Evolutionary conservation across 2,888 invertebrate genomes (phyloP), one percentile per base, ranked within the genome.

Genomic region (Dolichomitus sp.): DNA sequence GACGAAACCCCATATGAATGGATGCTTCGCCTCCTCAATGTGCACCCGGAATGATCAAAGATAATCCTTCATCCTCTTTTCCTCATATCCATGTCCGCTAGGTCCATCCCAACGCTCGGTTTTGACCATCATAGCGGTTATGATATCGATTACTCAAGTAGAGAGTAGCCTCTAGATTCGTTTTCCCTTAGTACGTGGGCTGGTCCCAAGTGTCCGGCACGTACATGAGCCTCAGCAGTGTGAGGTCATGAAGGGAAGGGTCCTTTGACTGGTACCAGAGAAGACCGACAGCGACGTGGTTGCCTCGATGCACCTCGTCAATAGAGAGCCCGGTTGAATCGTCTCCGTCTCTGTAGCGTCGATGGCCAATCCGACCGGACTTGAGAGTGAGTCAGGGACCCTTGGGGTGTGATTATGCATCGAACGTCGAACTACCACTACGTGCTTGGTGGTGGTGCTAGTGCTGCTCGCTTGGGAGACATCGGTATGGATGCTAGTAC

Each of bases 321-420:
- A 77, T 57, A 52, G 66, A 45, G 76, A 68, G 42, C 30, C 76
- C 45, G 57, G 48, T 59, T 66, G 59, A 27, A 66, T 59, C 68
- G 69, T 63, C 45, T 42, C 30, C 57, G 14, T 37, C 52, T 19
- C n/a, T 57, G 40, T 42, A 52, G 50, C 72, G 52, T 65, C 33
- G 30, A 61, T n/a, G 52, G 59, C 68, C 81, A 50, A 76, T 66
- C 57, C 65, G 11, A 14, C 33, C 33, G 23, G 63, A 65, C 57
- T 72, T 66, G 59, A 23, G 33, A 61, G 17, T 17, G 61, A 17
- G 57, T 61, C 11, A 57, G 59, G 66, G 65, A 54, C 76, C 59
- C 85, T 83, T 37, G 70, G 82, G 77, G 37, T 81, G 84, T 72
- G 83, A 81, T 80, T 79, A 80, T 83, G 81, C 82, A 77, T 79